Conservation (phyloP, 2,797 vertebrate species). For the Spinus pinus region DNA sequence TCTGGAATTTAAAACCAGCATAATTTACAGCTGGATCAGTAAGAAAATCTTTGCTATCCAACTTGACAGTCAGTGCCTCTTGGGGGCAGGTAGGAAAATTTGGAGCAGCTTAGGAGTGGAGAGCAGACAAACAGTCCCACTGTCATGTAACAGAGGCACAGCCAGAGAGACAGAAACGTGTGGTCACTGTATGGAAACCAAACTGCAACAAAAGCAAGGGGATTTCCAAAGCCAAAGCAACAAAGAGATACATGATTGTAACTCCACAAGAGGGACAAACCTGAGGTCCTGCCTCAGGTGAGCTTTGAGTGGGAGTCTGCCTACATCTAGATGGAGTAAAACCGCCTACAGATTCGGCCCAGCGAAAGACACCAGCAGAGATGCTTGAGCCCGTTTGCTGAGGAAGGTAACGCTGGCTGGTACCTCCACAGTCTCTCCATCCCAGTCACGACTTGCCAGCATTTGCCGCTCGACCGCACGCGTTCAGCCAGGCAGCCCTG, state of each 20-base stretch:
- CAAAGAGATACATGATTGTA: slow-evolving; percentile 37
- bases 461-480: background rate
- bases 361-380: slow-evolving; percentile 6
- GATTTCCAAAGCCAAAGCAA: slow-evolving; percentile 27
- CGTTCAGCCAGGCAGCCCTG: slow-evolving; percentile 28
- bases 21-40: background rate
- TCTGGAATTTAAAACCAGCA: background rate
- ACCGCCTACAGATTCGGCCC: background rate
- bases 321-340: slow-evolving; percentile 1
- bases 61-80: slow-evolving; percentile 12
- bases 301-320: slow-evolving; percentile 26
- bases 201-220: slow-evolving; percentile 1
- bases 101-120: slow-evolving; percentile 36
- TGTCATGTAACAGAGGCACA: background rate
- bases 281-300: slow-evolving; percentile 61
- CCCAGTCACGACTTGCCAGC: background rate
- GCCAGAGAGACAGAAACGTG: background rate
- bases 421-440: slow-evolving; percentile 13
- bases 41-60: slow-evolving; percentile 37
- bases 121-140: background rate
- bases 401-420: background rate
- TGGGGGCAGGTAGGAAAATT: background rate
- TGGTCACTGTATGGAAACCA: background rate
- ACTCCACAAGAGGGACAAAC: slow-evolving; percentile 50
- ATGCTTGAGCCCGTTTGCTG: background rate